Evolutionary conservation across 2,797 vertebrate genomes (phyloP).

Genomic region (Lagorchestes hirsutus): DNA sequence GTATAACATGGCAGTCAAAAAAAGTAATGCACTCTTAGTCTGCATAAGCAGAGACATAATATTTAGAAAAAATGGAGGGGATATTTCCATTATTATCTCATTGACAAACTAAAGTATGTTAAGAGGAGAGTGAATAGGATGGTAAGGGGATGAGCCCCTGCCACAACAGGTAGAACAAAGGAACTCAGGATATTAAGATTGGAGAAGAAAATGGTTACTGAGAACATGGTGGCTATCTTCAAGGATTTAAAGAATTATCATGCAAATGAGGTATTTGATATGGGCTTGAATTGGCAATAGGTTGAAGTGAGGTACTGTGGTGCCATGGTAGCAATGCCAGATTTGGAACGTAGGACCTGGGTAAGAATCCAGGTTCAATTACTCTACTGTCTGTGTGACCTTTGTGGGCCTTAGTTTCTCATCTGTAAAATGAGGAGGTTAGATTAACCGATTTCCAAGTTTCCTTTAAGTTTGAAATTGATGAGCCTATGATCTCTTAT

Average conservation of each 20-base stretch:
- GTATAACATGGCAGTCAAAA: neutral
- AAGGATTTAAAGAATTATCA: neutral
- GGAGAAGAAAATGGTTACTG: neutral
- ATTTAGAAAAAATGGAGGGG: neutral
- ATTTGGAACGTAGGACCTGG: neutral
- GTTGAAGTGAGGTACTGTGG: neutral
- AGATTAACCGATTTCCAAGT: neutral
- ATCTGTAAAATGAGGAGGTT: neutral
- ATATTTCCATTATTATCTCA: neutral
- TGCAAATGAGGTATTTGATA: neutral
- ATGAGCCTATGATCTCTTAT: neutral
- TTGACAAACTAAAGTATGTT: neutral
- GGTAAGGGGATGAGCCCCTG: neutral
- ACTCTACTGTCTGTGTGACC: neutral
- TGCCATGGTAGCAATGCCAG: neutral
- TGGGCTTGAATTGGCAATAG: neutral
- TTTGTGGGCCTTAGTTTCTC: neutral
- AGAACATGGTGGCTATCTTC: neutral
- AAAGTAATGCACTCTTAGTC: too few relatives aligned
- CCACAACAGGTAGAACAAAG: neutral
- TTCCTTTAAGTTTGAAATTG: neutral
- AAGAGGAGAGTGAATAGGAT: neutral
- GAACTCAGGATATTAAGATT: neutral
- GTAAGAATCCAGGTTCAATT: neutral
- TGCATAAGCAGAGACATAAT: neutral